These are phyloP conservation scores for Neodiprion virginianus DNA, from an alignment of 1,140 invertebrate species.

Conservation along the genomic window DNA sequence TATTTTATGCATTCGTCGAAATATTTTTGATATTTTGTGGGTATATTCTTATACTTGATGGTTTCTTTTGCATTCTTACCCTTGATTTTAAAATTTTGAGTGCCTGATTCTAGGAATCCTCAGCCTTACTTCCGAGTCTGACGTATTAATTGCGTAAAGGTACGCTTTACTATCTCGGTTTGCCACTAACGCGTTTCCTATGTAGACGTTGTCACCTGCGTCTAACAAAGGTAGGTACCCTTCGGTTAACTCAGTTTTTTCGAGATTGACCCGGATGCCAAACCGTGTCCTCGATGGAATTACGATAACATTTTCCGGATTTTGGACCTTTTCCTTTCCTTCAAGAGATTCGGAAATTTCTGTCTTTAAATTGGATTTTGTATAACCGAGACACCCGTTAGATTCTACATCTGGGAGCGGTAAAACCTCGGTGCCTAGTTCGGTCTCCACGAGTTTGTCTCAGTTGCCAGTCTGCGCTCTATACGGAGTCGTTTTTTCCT, in stretches of 20 bases:
- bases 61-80: not conserved
- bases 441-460: not conserved
- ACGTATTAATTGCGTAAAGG: constrained; percentile 10
- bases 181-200: constrained; percentile 11
- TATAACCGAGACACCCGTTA: not conserved
- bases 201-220: not conserved
- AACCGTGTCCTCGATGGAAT: constrained; percentile 12
- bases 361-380: not conserved
- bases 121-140: constrained; percentile 9
- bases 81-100: too few species aligned
- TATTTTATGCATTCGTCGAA: too few species aligned
- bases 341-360: not conserved
- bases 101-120: not conserved
- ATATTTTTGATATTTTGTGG: too few species aligned
- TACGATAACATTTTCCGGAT: constrained; percentile 12
- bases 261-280: not conserved
- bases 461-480: not conserved
- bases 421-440: not conserved
- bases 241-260: not conserved
- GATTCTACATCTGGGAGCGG: not conserved
- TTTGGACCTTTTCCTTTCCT: not conserved
- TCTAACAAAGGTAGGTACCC: constrained; percentile 14
- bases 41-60: not conserved
- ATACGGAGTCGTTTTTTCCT: not conserved
- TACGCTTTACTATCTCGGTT: not conserved